Base-by-base conservation (phyloP, 2,797 vertebrate genomes). In the Fistularia commersonii region DNA sequence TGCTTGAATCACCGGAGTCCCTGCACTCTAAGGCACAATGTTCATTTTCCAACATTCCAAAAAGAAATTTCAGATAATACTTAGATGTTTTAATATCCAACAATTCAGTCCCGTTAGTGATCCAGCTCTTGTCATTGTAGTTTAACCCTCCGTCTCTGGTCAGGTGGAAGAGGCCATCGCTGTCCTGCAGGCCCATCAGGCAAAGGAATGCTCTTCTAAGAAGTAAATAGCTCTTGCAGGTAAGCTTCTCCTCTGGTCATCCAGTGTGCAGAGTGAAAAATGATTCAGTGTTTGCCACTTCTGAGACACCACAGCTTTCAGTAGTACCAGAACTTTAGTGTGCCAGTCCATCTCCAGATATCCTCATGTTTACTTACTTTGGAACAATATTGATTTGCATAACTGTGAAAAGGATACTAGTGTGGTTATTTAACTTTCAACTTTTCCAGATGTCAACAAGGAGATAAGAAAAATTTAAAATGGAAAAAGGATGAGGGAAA, bases 81-180 rank as follows among this genome's bases (percentile, higher is more conserved):
- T n/a, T n/a, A n/a, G n/a, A n/a, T n/a, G n/a, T n/a, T n/a, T n/a
- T n/a, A n/a, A 23, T 23, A 23, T 23, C 23, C 2, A 4, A 23
- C 2, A 4, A 23, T 23, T 23, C 23, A 23, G 23, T 23, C 2
- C 2, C 23, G 4, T 23, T 23, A 23, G 23, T 23, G 23, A 23
- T 23, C 23, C 23, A 23, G 23, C 23, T 23, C 23, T 23, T 4
- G 4, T n/a, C n/a, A 10, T 42, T 42, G 41, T 15, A 5, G 8
- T 32, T 4, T 43, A 31, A 12, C 34, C 11, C 10, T 39, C 7
- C 50, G 1, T 52, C 31, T 44, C 38, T 8, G 44, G 8, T 56
- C 61, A 99, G 97, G 92, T 97, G 3, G 93, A 97, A 7, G 97
- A 99, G 61, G 97, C 96, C 0, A 89, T 99, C 0, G 90, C 92